Base-by-base conservation (phyloP, 2,797 vertebrate genomes). In the Ispidina picta region DNA sequence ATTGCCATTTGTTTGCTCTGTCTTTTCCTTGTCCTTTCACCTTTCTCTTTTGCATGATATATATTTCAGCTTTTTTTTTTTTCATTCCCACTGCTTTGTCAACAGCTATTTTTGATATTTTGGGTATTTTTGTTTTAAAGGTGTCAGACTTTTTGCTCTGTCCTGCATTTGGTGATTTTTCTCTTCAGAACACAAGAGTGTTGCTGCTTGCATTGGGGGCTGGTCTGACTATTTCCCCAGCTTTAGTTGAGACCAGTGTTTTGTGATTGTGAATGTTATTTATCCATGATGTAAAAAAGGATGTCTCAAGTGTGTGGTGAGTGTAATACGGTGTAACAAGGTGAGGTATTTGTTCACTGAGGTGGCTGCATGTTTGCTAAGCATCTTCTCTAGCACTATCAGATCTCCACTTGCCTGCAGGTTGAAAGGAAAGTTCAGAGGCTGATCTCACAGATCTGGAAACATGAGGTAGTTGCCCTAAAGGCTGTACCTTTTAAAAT, bases 401-500 rank as follows among this genome's bases (percentile, higher is more conserved):
- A 11, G 60, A 73, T 89, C 75, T 82, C 75, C 79, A 4, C 52
- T 51, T 88, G 55, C 60, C 55, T 86, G 66, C 43, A 39, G 48
- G 68, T 62, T 72, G 78, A 84, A 81, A 93, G 86, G 63, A 78
- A 65, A 65, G 51, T 86, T 69, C 71, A 78, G 71, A 65, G 68
- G 55, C 75, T 81, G 68, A 29, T 88, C 54, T 55, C 68, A 76
- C 23, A 62, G 75, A 43, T 70, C 84, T 65, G 79, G 82, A 90
- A 94, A 86, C 71, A 65, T 59, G 71, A 86, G 55, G 71, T 81
- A 54, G 74, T 26, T 89, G 29, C 60, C 60, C 68, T 88, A 41
- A 65, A 90, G 51, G 25, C 8, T 62, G 28, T 62, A 23, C 51
- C 51, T 68, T 83, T 71, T 49, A 54, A 52, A 64, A 41, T 19